phyloP scores from a whole-genome alignment of 2,888 invertebrate genomes.

The Caenorhabditis sp. region DNA sequence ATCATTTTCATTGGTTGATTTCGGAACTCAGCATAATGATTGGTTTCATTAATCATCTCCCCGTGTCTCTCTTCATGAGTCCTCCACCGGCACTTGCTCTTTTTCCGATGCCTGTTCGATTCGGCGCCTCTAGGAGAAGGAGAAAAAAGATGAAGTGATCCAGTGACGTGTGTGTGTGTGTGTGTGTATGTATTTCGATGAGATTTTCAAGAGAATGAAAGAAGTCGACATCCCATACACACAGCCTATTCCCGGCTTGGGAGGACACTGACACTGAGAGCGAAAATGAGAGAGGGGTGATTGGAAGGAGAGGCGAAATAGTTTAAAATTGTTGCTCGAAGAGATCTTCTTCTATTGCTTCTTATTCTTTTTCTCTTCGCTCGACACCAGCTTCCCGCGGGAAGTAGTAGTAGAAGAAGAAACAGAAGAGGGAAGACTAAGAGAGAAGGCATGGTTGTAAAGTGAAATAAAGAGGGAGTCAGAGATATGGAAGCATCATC shows the following conservation, averaged over 20 bases:
- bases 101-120: constrained; percentile 16
- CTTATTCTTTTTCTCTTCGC: background rate
- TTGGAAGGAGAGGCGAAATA: constrained; percentile 20
- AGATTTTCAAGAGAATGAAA: background rate
- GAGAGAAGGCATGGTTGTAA: constrained; percentile 56
- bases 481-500: constrained; percentile 22
- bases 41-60: constrained; percentile 17
- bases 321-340: constrained; percentile 60
- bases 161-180: constrained; percentile 26
- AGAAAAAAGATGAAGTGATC: background rate
- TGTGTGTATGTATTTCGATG: constrained; percentile 2
- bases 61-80: background rate
- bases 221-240: background rate
- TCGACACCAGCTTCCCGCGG: constrained; percentile 15
- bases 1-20: background rate
- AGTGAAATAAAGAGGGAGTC: constrained; percentile 62
- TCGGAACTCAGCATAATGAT: constrained; percentile 20
- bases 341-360: constrained; percentile 20
- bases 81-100: background rate
- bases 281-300: constrained; percentile 8
- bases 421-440: constrained; percentile 37
- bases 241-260: background rate
- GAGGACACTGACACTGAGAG: constrained; percentile 10
- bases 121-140: background rate
- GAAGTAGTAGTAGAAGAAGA: constrained; percentile 14